phyloP scores from a whole-genome alignment of 2,113 vertebrate species.

The Vidua macroura region DNA sequence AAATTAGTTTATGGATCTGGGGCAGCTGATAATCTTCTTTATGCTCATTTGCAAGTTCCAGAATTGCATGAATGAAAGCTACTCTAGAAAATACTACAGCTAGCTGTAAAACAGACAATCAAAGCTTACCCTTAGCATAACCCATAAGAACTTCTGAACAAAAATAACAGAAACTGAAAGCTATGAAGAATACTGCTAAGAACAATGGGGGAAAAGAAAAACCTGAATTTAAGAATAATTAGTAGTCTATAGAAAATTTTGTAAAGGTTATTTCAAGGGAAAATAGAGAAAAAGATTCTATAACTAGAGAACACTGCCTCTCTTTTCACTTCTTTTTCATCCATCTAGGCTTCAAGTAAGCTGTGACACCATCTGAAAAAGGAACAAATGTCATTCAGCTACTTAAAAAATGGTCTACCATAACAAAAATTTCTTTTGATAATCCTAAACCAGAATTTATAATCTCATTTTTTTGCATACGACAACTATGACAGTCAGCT shows the following conservation, averaged over 20 bases:
- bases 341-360: not conserved
- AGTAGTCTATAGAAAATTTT: not conserved
- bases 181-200: not conserved
- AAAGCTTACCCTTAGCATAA: not conserved
- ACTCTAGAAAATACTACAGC: not conserved
- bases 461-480: not conserved
- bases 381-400: not conserved
- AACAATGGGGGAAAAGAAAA: not conserved
- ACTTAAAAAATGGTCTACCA: not conserved
- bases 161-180: not conserved
- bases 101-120: not conserved
- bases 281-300: not conserved
- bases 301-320: not conserved
- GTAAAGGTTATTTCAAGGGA: not conserved
- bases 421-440: not conserved
- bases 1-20: conserved; percentile 20
- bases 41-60: not conserved
- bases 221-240: not conserved
- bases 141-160: not conserved
- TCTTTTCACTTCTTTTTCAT: not conserved
- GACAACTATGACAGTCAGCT: not conserved
- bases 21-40: not conserved
- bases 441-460: not conserved
- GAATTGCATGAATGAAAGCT: not conserved
- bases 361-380: not conserved